A percentile compares a stretch with the other conserved stretches of the same genome.
Conservation (phyloP, 2,797 vertebrate genomes). For the Hipposideros larvatus region DNA sequence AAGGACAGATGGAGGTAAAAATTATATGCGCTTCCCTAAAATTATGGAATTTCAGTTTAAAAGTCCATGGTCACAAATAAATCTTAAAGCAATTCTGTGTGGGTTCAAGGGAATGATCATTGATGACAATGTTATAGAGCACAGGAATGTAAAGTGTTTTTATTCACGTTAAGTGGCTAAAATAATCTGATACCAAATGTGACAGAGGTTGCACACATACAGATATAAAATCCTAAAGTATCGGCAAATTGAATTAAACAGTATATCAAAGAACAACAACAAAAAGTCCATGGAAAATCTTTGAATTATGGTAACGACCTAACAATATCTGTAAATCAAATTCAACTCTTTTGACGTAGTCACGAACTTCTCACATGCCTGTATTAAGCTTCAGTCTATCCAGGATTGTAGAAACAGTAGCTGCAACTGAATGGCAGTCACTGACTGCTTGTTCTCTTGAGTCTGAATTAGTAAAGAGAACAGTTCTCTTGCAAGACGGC, state of each 20-base stretch:
- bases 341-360: background rate
- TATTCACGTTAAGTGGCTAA: background rate
- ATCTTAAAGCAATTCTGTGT: background rate
- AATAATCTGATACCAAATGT: background rate
- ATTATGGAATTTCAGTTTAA: background rate
- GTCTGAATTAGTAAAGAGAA: background rate
- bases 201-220: background rate
- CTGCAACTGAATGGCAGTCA: background rate
- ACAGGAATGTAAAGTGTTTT: background rate
- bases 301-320: background rate
- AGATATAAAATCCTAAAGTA: background rate
- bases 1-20: background rate
- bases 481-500: background rate
- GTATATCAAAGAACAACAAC: background rate
- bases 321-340: background rate
- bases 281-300: background rate
- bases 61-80: background rate
- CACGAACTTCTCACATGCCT: background rate
- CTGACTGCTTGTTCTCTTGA: background rate
- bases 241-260: background rate
- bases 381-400: background rate
- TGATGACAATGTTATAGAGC: background rate
- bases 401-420: background rate
- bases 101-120: background rate
- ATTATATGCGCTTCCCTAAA: background rate